Evolutionary conservation across 2,797 vertebrate species (phyloP), one percentile per base, ranked within the genome.

Genomic region (Choloepus didactylus): DNA sequence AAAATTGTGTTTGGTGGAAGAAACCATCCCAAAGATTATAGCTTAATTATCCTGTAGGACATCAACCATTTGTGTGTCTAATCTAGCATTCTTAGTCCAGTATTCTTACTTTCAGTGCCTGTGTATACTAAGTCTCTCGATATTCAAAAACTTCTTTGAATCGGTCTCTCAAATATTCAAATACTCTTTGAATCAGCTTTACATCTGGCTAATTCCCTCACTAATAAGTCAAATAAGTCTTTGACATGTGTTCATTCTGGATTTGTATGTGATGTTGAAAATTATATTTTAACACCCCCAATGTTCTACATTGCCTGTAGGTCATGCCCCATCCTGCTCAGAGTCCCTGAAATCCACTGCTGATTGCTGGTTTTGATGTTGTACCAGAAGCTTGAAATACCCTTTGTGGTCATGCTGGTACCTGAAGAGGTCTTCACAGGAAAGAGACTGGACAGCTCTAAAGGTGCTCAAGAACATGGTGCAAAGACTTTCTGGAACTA

Each of bases 191-290:
- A 92, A 82, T 94, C 67, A 92, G 18, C 73, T 84, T 95, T 91
- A 54, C 9, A 77, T 85, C 23, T 59, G 82, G 12, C 44, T 87
- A 67, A 9, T 76, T 95, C 56, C 72, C 82, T 94, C 41, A 90
- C 49, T 87, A 67, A 56, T 83, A 92, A 83, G 51, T 83, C 95
- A 87, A 82, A n/a, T 72, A 75, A 67, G 38, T 60, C 46, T 93
- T 91, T 95, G 46, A n/a, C 66, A 72, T 88, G 29, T 92, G 3
- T 88, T 93, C 51, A 38, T 75, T 89, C 62, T 76, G 9, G 93
- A 89, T 94, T 94, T 90, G 44, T 29, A 90, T 93, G 31, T 91
- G 66, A 91, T 90, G 93, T 97, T 96, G 21, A 77, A 85, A 87
- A 83, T 80, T 94, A n/a, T 44, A 85, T 93, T 91, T 93, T 91